A percentile compares a stretch with the other conserved stretches of the same genome.
phyloP scores from a whole-genome alignment of 1,140 invertebrate species.

The Cardiocondyla obscurior region DNA sequence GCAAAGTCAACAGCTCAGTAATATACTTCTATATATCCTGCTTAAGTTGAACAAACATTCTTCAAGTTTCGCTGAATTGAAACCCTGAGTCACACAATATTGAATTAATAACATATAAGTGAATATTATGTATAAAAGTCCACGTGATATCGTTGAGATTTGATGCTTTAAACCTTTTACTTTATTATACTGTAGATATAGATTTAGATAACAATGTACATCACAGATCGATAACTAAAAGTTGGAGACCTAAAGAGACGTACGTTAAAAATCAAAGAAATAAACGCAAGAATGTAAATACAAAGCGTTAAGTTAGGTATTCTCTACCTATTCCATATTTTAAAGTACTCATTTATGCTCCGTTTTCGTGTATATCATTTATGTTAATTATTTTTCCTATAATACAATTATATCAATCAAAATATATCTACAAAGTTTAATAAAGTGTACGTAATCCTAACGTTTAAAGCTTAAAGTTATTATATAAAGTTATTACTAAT shows the following conservation, averaged over 20 bases:
- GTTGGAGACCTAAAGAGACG: constrained; percentile 5
- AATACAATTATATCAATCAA: constrained; percentile 34
- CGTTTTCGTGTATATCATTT: background rate
- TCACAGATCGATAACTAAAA: constrained; percentile 29
- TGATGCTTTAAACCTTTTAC: constrained; percentile 35
- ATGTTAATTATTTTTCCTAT: constrained; percentile 10
- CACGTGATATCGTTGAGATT: background rate
- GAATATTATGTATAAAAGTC: background rate
- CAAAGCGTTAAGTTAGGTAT: background rate
- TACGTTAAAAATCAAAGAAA: background rate
- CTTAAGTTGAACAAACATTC: background rate
- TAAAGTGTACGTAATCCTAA: constrained; percentile 52
- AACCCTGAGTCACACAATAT: background rate
- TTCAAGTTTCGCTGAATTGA: background rate
- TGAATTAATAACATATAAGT: background rate
- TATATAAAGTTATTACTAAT: constrained; percentile 46
- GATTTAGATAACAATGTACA: constrained; percentile 17
- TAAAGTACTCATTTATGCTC: background rate
- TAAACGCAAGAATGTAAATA: constrained; percentile 6
- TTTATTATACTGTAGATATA: constrained; percentile 43
- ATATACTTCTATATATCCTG: background rate
- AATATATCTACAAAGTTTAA: constrained; percentile 63
- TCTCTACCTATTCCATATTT: background rate
- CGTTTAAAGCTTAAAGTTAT: constrained; percentile 36
- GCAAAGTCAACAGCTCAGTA: background rate